Conservation (phyloP, 2,113 vertebrate species). For the Chlorodrepanis virens region DNA sequence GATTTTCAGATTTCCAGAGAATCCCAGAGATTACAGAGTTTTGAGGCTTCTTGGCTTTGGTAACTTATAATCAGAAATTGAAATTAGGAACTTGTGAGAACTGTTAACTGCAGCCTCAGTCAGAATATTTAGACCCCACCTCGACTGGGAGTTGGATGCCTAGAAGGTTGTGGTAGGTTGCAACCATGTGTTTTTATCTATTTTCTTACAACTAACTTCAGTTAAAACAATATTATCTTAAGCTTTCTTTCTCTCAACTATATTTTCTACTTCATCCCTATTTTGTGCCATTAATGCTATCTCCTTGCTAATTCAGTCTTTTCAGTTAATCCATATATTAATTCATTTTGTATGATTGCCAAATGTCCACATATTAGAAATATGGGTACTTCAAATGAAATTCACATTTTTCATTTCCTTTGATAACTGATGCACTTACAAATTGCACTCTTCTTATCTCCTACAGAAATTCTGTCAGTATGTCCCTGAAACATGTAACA, state of each 20-base stretch:
- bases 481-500: not conserved
- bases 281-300: not conserved
- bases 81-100: not conserved
- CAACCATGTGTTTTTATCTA: not conserved
- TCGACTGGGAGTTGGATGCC: rapidly evolving
- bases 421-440: not conserved
- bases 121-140: not conserved
- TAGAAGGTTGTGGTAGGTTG: not conserved
- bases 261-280: not conserved
- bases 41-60: not conserved
- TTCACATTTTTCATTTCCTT: not conserved
- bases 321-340: not conserved
- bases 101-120: not conserved
- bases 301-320: not conserved
- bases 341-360: not conserved
- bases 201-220: not conserved
- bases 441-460: not conserved
- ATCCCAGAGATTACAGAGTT: not conserved
- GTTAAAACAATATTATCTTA: not conserved
- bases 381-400: not conserved
- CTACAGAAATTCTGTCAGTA: not conserved
- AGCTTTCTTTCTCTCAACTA: not conserved
- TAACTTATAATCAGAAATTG: not conserved
- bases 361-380: not conserved
- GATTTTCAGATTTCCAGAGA: not conserved